Base-by-base conservation (phyloP, 1,140 invertebrate species). In the Pinna nobilis region DNA sequence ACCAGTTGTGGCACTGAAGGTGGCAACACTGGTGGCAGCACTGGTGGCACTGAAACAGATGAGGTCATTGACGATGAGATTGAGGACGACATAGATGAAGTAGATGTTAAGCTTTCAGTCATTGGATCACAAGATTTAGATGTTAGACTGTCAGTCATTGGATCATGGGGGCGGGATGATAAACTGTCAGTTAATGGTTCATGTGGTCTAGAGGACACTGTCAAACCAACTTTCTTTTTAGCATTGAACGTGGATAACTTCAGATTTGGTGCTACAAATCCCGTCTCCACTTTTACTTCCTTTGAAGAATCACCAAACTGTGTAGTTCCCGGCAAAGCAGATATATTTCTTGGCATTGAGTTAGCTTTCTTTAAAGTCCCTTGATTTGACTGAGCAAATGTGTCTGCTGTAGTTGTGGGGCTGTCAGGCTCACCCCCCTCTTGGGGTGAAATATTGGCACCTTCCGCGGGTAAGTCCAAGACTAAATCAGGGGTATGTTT, bases 401-500 rank as follows among this genome's bases (percentile, higher is more conserved):
- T 84, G 37, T 88, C 87, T 33, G 84, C 85, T 61, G 81, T 84
- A 77, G 76, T 86, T 18, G 80, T 83, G 37, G 84, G 83, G 66
- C 84, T 86, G 64, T 87, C 84, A 37, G 68, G 77, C 51, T 75
- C 81, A 76, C 74, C 81, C 39, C 64, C 79, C 51, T 79, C 81
- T 70, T 77, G 80, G 39, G 72, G 78, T 25, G 76, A 79, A 47
- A 61, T 78, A 41, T 71, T 75, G 47, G 77, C 77, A 44, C 70
- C 80, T 51, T 78, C 81, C 33, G 30, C 39, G 23, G 95, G 95
- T 55, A 96, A 88, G 87, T 96, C 95, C 91, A 96, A 94, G 33
- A 97, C 95, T n/a, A 97, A 89, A 88, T 97, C 95, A 1, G 95
- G 95, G 1, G 95, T 94, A 75, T 94, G 93, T 76, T 93, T 93